These are phyloP conservation scores for Psylliodes chrysocephalus DNA, from an alignment of 2,888 invertebrate species.

Conservation along the genomic window DNA sequence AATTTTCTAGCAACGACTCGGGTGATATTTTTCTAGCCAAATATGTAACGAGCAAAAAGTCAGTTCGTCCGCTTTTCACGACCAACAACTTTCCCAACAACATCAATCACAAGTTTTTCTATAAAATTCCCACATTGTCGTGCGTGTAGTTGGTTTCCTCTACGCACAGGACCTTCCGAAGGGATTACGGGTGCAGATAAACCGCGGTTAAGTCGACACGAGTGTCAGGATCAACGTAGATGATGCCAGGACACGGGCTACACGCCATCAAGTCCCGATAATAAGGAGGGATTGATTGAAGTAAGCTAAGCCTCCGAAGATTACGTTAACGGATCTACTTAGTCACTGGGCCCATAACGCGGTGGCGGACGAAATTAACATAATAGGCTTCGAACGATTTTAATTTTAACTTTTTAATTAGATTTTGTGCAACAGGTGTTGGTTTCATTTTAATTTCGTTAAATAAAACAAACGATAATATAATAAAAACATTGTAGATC, in stretches of 20 bases:
- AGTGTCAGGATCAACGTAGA: conserved; percentile 43
- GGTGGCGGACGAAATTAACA: too few relatives aligned
- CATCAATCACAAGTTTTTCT: conserved; percentile 34
- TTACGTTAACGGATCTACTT: conserved; percentile 3
- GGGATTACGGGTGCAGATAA: conserved; percentile 36
- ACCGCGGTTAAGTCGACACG: conserved; percentile 45
- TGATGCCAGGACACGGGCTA: conserved; percentile 30
- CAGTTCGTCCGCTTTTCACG: too few relatives aligned
- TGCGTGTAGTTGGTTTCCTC: conserved; percentile 6
- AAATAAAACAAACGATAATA: too few relatives aligned
- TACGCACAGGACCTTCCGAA: conserved; percentile 24
- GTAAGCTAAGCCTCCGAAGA: conserved; percentile 30
- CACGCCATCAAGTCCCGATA: conserved; percentile 33
- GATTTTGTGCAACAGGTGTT: too few relatives aligned
- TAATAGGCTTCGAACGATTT: too few relatives aligned
- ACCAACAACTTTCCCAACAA: conserved; percentile 4
- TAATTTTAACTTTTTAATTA: too few relatives aligned
- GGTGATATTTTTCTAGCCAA: not conserved
- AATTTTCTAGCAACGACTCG: too few relatives aligned
- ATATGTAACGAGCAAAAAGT: conserved; percentile 9
- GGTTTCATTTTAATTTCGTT: too few relatives aligned
- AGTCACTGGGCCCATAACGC: not conserved
- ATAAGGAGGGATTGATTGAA: conserved; percentile 41
- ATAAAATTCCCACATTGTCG: conserved; percentile 27
- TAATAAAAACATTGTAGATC: too few relatives aligned